These are phyloP conservation scores for Brachyopa scutellaris DNA, from an alignment of 2,888 invertebrate species.

Conservation along the genomic window DNA sequence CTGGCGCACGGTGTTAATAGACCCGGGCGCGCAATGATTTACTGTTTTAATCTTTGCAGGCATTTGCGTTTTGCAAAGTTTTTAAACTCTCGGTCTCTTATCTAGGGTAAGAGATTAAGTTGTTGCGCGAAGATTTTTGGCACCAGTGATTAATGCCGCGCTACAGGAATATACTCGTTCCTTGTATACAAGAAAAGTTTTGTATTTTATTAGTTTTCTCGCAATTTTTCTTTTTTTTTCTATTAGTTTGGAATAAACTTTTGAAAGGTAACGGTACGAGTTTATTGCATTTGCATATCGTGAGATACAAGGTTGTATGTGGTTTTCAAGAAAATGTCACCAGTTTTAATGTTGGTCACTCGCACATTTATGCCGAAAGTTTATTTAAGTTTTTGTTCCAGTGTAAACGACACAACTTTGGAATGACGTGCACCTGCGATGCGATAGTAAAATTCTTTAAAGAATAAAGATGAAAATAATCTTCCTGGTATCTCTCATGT, in stretches of 20 bases:
- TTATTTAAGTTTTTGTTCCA: too few species aligned
- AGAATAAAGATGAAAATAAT: too few species aligned
- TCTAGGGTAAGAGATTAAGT: constrained; percentile 70
- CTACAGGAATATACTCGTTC: constrained; percentile 54
- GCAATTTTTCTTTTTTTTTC: not conserved
- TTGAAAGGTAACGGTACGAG: too few species aligned
- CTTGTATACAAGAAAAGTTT: constrained; percentile 56
- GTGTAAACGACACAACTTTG: too few species aligned
- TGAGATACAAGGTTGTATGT: constrained; percentile 1
- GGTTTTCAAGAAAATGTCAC: not conserved
- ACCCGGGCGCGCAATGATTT: constrained; percentile 61
- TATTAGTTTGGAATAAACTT: constrained; percentile 49
- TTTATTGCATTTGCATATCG: too few species aligned
- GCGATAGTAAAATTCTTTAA: too few species aligned
- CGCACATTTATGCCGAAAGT: too few species aligned
- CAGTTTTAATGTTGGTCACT: not conserved
- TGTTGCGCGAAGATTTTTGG: constrained; percentile 70
- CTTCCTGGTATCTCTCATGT: too few species aligned
- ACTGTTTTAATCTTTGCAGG: constrained; percentile 71
- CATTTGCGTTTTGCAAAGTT: constrained; percentile 52
- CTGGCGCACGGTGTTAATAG: constrained; percentile 62
- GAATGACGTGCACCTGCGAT: too few species aligned
- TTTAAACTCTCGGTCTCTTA: constrained; percentile 70
- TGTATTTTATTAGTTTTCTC: constrained; percentile 47
- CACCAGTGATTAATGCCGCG: constrained; percentile 65